Evolutionary conservation across 2,113 vertebrate species (phyloP).

Genomic region (Mastomys natalensis): DNA sequence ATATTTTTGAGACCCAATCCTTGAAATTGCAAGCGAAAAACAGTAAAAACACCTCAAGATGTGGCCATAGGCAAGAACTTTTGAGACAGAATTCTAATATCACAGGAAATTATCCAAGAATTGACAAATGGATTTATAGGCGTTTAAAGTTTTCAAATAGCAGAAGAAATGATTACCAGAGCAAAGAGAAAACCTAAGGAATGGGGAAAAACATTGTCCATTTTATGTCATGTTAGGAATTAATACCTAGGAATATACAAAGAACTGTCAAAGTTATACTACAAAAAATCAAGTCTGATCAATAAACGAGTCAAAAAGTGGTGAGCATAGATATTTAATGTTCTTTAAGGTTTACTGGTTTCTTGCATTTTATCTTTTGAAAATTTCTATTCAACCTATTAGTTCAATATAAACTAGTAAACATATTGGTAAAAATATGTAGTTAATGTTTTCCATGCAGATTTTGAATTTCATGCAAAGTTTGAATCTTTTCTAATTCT

Average conservation of each 20-base stretch:
- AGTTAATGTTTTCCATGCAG: neutral
- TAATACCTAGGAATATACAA: neutral
- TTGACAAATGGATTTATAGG: neutral
- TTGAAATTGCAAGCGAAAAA: neutral
- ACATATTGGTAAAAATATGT: neutral
- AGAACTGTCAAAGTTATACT: neutral
- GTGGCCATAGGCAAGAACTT: neutral
- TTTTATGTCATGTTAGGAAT: too few relatives aligned
- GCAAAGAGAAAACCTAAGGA: neutral
- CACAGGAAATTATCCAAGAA: neutral
- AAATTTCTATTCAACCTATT: neutral
- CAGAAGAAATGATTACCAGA: neutral
- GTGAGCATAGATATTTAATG: neutral
- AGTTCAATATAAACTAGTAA: neutral
- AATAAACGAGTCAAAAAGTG: neutral
- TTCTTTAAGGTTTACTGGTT: neutral
- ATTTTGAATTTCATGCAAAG: neutral
- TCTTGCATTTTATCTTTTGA: neutral
- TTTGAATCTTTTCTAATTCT: neutral
- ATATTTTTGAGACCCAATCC: neutral
- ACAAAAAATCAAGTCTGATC: neutral
- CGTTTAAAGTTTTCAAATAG: neutral
- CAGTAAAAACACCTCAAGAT: neutral
- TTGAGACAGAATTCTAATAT: neutral
- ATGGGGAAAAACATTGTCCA: neutral